phyloP scores from a whole-genome alignment of 2,113 vertebrate species.

The Chionis minor region DNA sequence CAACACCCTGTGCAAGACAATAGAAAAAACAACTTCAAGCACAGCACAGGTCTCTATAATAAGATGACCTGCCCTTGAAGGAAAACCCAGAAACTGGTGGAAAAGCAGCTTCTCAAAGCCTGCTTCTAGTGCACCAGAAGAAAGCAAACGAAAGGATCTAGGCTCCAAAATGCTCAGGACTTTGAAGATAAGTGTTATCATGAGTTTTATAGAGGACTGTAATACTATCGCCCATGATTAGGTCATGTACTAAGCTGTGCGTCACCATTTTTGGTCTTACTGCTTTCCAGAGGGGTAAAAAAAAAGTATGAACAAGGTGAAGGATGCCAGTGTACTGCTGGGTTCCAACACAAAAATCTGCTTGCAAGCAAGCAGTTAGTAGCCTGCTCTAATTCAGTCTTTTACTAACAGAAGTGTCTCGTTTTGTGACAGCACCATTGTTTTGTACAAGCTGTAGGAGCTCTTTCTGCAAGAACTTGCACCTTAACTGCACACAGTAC shows the following conservation, averaged over 20 bases:
- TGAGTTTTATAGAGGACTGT: neutral
- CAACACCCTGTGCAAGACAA: neutral
- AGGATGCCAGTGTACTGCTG: neutral
- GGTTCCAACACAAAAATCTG: neutral
- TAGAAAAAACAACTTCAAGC: neutral
- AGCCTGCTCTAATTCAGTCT: neutral
- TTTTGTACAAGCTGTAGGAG: neutral
- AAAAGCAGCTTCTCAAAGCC: neutral
- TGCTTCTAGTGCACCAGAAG: neutral
- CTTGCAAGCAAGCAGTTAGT: neutral
- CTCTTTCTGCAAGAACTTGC: neutral
- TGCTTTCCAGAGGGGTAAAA: neutral
- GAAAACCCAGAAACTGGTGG: neutral
- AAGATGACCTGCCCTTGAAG: neutral
- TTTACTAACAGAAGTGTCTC: neutral
- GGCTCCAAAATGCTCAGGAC: neutral
- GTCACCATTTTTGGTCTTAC: neutral
- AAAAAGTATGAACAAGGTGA: neutral
- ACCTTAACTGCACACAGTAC: neutral
- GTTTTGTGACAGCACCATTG: neutral
- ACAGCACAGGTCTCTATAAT: neutral
- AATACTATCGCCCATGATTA: neutral
- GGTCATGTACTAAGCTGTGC: neutral
- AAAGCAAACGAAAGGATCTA: neutral
- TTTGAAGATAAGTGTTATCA: neutral